phyloP scores from a whole-genome alignment of 2,888 invertebrate species.

The Cryptops parisi region DNA sequence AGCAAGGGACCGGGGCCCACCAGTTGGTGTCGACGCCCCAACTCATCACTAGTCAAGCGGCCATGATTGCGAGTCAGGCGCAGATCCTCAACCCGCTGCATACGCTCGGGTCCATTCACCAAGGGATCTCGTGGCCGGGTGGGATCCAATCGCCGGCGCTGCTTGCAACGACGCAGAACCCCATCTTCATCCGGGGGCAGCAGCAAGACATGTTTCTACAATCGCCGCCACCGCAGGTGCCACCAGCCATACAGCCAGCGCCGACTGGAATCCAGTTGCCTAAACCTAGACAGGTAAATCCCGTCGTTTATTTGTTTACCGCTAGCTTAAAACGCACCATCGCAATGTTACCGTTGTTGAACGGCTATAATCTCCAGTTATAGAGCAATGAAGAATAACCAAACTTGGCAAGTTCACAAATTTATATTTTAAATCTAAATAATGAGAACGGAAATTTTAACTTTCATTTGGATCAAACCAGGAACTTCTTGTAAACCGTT shows the following conservation, averaged over 20 bases:
- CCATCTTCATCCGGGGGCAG: slow-evolving; percentile 60
- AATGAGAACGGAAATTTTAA: too few species aligned
- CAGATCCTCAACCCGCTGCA: slow-evolving; percentile 59
- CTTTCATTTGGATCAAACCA: too few species aligned
- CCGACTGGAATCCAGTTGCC: slow-evolving; percentile 17
- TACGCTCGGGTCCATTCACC: slow-evolving; percentile 25
- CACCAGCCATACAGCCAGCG: slow-evolving; percentile 16
- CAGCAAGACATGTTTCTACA: slow-evolving; percentile 76
- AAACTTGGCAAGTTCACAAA: too few species aligned
- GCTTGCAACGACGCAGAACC: slow-evolving; percentile 51
- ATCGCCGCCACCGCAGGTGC: slow-evolving; percentile 51
- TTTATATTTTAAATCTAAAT: too few species aligned
- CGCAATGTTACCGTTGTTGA: background rate
- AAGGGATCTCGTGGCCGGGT: slow-evolving; percentile 43
- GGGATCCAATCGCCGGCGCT: slow-evolving; percentile 48
- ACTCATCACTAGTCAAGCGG: slow-evolving; percentile 39
- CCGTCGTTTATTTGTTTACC: too few species aligned
- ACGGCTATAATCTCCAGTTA: too few species aligned
- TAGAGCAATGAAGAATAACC: too few species aligned
- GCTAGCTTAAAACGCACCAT: background rate
- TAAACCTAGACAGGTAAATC: slow-evolving; percentile 17
- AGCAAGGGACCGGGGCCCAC: slow-evolving; percentile 15
- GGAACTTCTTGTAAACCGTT: too few species aligned
- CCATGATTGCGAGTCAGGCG: slow-evolving; percentile 46
- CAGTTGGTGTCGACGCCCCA: slow-evolving; percentile 28